Conservation (phyloP, 2,888 invertebrate species). For the Dilophus febrilis region DNA sequence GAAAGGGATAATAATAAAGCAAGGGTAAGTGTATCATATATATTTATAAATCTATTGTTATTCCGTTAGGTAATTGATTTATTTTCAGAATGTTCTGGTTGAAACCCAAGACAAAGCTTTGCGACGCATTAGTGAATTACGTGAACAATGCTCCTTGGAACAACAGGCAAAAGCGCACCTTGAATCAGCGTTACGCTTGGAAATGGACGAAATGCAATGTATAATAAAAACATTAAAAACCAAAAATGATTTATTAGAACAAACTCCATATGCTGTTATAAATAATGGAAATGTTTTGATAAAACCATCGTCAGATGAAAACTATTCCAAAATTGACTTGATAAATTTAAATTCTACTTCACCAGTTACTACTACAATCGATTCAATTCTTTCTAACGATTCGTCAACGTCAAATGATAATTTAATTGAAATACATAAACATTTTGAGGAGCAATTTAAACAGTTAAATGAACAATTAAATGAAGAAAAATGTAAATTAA, state of each 20-base stretch:
- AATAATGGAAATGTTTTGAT: conserved; percentile 24
- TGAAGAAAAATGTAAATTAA: conserved; percentile 32
- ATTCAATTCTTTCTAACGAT: too few species aligned
- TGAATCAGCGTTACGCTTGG: conserved; percentile 66
- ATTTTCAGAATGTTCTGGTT: conserved; percentile 49
- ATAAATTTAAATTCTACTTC: background rate
- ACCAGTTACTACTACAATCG: conserved; percentile 16
- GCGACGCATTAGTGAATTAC: conserved; percentile 66
- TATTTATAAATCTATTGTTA: background rate
- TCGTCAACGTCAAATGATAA: conserved; percentile 27
- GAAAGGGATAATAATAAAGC: conserved; percentile 67
- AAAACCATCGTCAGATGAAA: conserved; percentile 12
- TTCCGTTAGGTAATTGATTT: too few species aligned
- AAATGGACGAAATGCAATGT: conserved; percentile 78
- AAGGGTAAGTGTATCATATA: conserved; percentile 33
- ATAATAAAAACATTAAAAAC: conserved; percentile 70
- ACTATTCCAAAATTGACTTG: conserved; percentile 4
- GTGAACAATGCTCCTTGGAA: conserved; percentile 77
- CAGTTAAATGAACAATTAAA: conserved; percentile 30
- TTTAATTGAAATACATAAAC: conserved; percentile 25
- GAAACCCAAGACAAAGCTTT: conserved; percentile 80
- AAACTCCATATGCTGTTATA: too few species aligned
- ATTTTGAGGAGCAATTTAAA: conserved; percentile 25
- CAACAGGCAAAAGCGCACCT: conserved; percentile 70
- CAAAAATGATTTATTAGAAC: conserved; percentile 40